Evolutionary conservation across 2,888 invertebrate genomes (phyloP), one percentile per base, ranked within the genome.

Genomic region (Junonia oenone): DNA sequence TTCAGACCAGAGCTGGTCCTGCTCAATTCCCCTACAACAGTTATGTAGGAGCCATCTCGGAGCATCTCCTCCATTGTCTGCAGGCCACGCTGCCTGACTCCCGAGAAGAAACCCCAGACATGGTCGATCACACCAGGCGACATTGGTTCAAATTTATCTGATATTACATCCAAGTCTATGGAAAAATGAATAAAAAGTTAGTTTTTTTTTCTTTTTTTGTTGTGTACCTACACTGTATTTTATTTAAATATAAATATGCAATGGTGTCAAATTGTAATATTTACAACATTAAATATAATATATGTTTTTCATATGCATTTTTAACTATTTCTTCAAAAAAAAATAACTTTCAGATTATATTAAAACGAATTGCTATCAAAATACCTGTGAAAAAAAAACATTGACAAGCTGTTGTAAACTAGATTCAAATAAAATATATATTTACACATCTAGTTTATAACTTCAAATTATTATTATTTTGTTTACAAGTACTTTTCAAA

Each of bases 51-150:
- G 13, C 96, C 97, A 69, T 95, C 95, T 0, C 96, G 89, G 3
- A 98, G 86, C 92, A 98, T 95, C 81, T 95, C 94, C 76, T 98
- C 98, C 46, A 96, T 96, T 5, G 95, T 95, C 78, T 97, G 97
- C 17, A 97, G 85, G 0, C 97, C 97, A 59, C 95, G 92, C 71
- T 95, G 95, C 0, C 95, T 91, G 14, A 96, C 93, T 14, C 97
- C 97, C 65, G 94, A 94, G 72, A 97, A 94, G 78, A 96, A 96
- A 1, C 96, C 96, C 92, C 96, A 95, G 17, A 97, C 91, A 69
- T 95, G 94, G 79, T 96, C 95, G 60, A 95, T 93, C 40, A 96
- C 91, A 6, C 94, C 94, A 2, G 95, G 92, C 0, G 93, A 92
- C 67, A 94, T 93, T 0, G 96, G 95, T 72, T 95, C 94, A 76